Conservation (phyloP, 2,888 invertebrate genomes). For the Agrenia bidenticulata region DNA sequence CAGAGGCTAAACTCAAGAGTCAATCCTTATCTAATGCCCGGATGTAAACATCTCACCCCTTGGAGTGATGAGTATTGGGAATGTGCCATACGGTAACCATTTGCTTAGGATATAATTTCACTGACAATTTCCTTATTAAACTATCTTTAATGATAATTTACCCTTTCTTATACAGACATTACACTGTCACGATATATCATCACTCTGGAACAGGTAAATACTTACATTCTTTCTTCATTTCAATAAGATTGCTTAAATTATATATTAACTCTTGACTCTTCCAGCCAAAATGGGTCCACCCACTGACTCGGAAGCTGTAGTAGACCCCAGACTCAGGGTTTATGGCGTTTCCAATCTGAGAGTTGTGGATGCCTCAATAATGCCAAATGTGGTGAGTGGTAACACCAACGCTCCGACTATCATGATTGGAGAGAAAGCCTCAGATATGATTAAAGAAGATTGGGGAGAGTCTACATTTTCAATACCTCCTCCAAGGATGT, state of each 20-base stretch:
- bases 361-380: slow-evolving; percentile 58
- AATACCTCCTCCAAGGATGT: slow-evolving; percentile 20
- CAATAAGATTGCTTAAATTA: not conserved
- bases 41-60: slow-evolving; percentile 71
- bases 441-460: slow-evolving; percentile 68
- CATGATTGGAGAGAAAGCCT: slow-evolving; percentile 72
- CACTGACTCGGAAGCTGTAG: slow-evolving; percentile 65
- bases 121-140: not conserved
- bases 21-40: slow-evolving; percentile 74
- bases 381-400: slow-evolving; percentile 73
- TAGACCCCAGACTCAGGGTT: slow-evolving; percentile 69
- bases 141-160: too few relatives aligned
- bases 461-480: slow-evolving; percentile 54
- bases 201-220: slow-evolving; percentile 67
- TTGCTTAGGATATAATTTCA: too few relatives aligned
- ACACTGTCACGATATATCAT: slow-evolving; percentile 78
- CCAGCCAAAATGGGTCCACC: slow-evolving; percentile 72
- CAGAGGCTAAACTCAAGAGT: slow-evolving; percentile 76
- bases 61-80: slow-evolving; percentile 81
- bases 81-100: slow-evolving; percentile 59
- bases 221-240: not conserved
- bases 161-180: slow-evolving; percentile 60
- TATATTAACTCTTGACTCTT: not conserved
- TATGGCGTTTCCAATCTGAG: slow-evolving; percentile 55
- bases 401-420: slow-evolving; percentile 71